phyloP scores from a whole-genome alignment of 2,113 vertebrate genomes.

The Trochalopteron elliotii region DNA sequence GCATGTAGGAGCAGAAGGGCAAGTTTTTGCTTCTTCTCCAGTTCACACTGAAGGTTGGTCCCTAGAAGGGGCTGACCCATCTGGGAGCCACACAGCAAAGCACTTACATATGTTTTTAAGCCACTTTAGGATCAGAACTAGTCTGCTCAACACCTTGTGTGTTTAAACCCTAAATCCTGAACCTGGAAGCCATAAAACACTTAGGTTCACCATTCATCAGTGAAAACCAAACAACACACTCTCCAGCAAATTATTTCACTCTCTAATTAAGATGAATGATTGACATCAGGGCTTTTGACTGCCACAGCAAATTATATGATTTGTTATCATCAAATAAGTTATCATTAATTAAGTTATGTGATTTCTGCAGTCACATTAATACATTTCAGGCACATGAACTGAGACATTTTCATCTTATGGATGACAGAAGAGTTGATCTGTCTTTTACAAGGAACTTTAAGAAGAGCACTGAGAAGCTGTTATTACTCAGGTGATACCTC shows the following conservation, averaged over 20 bases:
- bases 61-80: neutral
- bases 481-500: neutral
- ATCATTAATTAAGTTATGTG: neutral
- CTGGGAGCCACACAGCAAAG: neutral
- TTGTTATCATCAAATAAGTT: neutral
- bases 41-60: neutral
- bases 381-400: neutral
- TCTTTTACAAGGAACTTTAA: neutral
- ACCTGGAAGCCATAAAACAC: neutral
- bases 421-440: neutral
- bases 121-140: neutral
- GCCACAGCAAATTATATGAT: neutral
- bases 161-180: neutral
- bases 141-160: neutral
- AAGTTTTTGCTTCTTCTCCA: neutral
- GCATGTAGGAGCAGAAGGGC: fast-evolving
- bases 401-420: neutral
- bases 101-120: neutral
- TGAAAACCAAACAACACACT: neutral
- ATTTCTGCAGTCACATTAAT: neutral
- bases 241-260: neutral
- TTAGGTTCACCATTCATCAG: neutral
- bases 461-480: neutral
- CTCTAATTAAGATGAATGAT: neutral
- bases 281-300: neutral